These are phyloP conservation scores for Meloe dianella DNA, from an alignment of 2,888 invertebrate species.

Conservation along the genomic window DNA sequence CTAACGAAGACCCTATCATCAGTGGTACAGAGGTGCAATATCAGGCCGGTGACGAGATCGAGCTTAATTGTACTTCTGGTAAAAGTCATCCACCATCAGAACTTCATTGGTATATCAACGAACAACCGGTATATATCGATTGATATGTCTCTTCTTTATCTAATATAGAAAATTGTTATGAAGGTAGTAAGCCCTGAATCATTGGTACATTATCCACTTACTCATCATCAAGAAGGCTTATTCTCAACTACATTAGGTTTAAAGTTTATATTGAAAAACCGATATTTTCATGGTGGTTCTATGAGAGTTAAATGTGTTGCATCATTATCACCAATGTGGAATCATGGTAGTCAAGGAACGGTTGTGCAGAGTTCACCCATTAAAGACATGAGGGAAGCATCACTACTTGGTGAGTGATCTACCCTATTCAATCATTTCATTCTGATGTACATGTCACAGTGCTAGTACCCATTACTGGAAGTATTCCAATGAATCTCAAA, in stretches of 20 bases:
- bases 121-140: too few relatives aligned
- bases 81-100: slow-evolving; percentile 77
- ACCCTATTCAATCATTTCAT: too few relatives aligned
- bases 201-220: slow-evolving; percentile 62
- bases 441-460: too few relatives aligned
- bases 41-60: slow-evolving; percentile 75
- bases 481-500: too few relatives aligned
- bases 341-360: too few relatives aligned
- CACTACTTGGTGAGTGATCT: too few relatives aligned
- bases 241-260: slow-evolving; percentile 66
- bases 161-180: slow-evolving; percentile 64
- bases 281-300: slow-evolving; percentile 66
- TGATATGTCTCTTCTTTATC: slow-evolving; percentile 67
- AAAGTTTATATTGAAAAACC: slow-evolving; percentile 62
- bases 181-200: slow-evolving; percentile 63
- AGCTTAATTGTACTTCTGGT: slow-evolving; percentile 78
- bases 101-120: too few relatives aligned
- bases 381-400: too few relatives aligned
- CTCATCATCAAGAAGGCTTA: too few relatives aligned
- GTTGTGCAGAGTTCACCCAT: too few relatives aligned
- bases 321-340: slow-evolving; percentile 66
- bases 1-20: slow-evolving; percentile 76
- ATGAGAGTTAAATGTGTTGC: slow-evolving; percentile 70
- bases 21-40: slow-evolving; percentile 75
- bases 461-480: too few relatives aligned